Evolutionary conservation across 2,888 invertebrate species (phyloP), one percentile per base, ranked within the genome.

Genomic region (Plemyria rubiginata): DNA sequence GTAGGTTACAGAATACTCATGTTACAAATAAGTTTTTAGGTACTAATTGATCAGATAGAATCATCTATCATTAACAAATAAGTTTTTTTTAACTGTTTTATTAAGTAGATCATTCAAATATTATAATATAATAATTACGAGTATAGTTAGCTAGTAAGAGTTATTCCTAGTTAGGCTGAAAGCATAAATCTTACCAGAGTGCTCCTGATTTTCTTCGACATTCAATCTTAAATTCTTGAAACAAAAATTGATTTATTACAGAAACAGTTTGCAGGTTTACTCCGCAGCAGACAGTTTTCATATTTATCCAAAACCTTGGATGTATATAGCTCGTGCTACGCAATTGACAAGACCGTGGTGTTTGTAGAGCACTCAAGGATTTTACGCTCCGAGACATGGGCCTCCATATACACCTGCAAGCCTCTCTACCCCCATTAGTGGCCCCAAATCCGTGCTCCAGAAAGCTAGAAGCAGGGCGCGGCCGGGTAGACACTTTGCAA

Each of bases 401-500:
- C 22, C 22, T 22, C 22, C 22, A 22, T 22, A 22, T 22, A 22
- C 3, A 3, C 1, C 22, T 22, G 22, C 3, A 22, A 22, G 22
- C 22, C 22, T 22, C 22, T 22, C 22, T 22, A 22, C 22, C 22
- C 22, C 22, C 22, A 22, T 22, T 59, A 54, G 65, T 52, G 70
- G 77, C 63, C 74, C 75, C 67, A 73, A 73, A 50, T 56, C 28
- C 13, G 70, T 75, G 81, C 73, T 82, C 85, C 80, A 83, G 80
- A 85, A 80, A 68, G 53, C 62, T 70, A 65, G 72, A 77, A 80
- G 72, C 76, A 11, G 1, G 74, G 82, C 79, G 76, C 49, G 41
- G 54, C 74, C 81, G 73, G 74, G 76, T 75, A 85, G 83, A 87
- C 84, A 79, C 82, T 85, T 82, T 82, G 78, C 83, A 85, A 87